These are phyloP conservation scores for Pachydiplax longipennis DNA, from an alignment of 2,888 invertebrate species.

Conservation along the genomic window DNA sequence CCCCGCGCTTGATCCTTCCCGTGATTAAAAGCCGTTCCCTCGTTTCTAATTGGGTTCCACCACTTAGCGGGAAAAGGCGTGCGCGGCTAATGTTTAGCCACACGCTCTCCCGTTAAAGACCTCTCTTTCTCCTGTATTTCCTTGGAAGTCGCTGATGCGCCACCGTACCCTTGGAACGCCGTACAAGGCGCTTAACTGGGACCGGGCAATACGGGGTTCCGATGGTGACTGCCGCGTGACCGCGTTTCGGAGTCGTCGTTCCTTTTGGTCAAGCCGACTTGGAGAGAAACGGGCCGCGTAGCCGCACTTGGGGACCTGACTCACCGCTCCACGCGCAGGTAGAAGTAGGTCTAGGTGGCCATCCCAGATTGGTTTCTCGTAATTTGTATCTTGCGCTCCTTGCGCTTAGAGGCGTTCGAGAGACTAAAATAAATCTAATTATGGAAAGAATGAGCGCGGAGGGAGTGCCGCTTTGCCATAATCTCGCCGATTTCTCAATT, in stretches of 20 bases:
- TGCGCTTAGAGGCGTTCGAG: background rate
- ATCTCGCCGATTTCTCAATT: background rate
- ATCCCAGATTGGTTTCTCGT: slow-evolving; percentile 3
- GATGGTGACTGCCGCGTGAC: background rate
- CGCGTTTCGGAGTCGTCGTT: slow-evolving; percentile 35
- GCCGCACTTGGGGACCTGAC: slow-evolving; percentile 11
- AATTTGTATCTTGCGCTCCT: background rate
- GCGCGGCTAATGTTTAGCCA: background rate
- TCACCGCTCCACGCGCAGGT: background rate
- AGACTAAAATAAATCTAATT: background rate
- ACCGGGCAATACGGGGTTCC: background rate
- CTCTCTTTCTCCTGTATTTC: background rate
- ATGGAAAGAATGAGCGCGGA: background rate
- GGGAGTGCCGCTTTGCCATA: background rate
- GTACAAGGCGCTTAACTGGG: background rate
- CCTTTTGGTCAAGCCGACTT: slow-evolving; percentile 35
- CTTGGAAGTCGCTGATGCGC: background rate
- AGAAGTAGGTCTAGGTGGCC: slow-evolving; percentile 41
- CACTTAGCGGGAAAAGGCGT: background rate
- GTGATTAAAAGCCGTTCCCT: background rate
- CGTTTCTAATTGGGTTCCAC: background rate
- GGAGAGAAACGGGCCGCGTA: slow-evolving; percentile 29
- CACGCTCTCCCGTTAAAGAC: background rate
- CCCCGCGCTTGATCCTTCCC: background rate
- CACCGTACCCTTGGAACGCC: background rate